A percentile compares a stretch with the other conserved stretches of the same genome.
phyloP scores from a whole-genome alignment of 2,888 invertebrate species.

The Eurois occulta region DNA sequence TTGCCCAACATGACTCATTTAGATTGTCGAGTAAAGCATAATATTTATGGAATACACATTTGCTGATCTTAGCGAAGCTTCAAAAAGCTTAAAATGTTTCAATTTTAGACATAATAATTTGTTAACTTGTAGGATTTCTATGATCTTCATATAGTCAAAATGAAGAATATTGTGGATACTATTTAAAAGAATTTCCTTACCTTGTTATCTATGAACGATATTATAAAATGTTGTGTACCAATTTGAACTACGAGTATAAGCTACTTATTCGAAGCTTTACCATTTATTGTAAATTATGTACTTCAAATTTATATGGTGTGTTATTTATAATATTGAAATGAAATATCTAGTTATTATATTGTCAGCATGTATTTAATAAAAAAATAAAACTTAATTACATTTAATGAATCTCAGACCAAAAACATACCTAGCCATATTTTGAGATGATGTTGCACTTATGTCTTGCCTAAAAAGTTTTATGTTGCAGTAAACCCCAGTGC shows the following conservation, averaged over 20 bases:
- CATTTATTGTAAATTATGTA: slow-evolving; percentile 36
- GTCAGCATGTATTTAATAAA: slow-evolving; percentile 21
- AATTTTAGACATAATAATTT: slow-evolving; percentile 10
- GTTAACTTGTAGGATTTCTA: background rate
- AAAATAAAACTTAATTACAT: background rate
- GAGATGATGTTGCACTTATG: slow-evolving; percentile 15
- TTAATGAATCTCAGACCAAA: slow-evolving; percentile 34
- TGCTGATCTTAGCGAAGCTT: slow-evolving; percentile 13
- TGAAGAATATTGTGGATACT: background rate
- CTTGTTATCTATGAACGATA: background rate
- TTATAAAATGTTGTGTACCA: slow-evolving; percentile 27
- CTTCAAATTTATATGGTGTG: slow-evolving; percentile 43
- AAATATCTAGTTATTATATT: slow-evolving; percentile 12
- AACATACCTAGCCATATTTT: slow-evolving; percentile 20
- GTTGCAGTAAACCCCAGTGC: background rate
- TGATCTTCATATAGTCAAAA: slow-evolving; percentile 3
- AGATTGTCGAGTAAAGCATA: slow-evolving; percentile 36
- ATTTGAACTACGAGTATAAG: slow-evolving; percentile 12
- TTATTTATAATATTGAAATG: slow-evolving; percentile 23
- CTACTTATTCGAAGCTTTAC: slow-evolving; percentile 45
- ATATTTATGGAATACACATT: slow-evolving; percentile 21
- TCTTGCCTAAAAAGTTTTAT: slow-evolving; percentile 15
- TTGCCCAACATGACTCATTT: slow-evolving; percentile 12
- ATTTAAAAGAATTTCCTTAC: background rate
- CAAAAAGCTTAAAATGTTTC: slow-evolving; percentile 15